A percentile compares a stretch with the other conserved stretches of the same genome.
phyloP scores from a whole-genome alignment of 2,888 invertebrate species.

The Poecilobothrus nobilitatus region DNA sequence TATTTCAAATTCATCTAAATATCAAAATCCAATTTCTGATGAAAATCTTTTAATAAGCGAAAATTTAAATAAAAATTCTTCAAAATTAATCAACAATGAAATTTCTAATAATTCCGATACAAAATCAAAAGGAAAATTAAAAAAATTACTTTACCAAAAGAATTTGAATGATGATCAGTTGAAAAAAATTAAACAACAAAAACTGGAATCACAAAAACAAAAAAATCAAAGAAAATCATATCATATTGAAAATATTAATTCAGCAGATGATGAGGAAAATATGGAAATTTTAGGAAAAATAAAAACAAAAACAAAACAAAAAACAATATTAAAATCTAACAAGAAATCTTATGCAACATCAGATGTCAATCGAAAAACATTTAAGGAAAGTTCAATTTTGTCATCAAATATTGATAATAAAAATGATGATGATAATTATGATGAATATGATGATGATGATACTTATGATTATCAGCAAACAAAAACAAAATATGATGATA shows the following conservation, averaged over 20 bases:
- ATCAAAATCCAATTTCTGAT: neutral
- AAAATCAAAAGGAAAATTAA: neutral
- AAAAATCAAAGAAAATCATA: neutral
- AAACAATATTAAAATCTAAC: slow-evolving; percentile 30
- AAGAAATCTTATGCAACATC: slow-evolving; percentile 24
- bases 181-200: neutral
- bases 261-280: slow-evolving; percentile 13
- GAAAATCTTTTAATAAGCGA: neutral
- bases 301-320: slow-evolving; percentile 25
- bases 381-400: slow-evolving; percentile 18
- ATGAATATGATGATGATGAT: slow-evolving; percentile 11
- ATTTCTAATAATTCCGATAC: neutral
- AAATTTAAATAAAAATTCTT: neutral
- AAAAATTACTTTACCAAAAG: neutral
- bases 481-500: slow-evolving; percentile 23
- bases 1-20: neutral
- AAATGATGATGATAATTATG: slow-evolving; percentile 27
- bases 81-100: neutral
- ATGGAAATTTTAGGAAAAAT: slow-evolving; percentile 10
- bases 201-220: neutral
- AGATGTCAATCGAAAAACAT: slow-evolving; percentile 11
- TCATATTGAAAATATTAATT: neutral
- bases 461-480: slow-evolving; percentile 12
- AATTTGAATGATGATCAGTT: neutral
- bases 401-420: slow-evolving; percentile 16